Base-by-base conservation (phyloP, 64 coral and sea anemone genomes). In the Actinia equina region DNA sequence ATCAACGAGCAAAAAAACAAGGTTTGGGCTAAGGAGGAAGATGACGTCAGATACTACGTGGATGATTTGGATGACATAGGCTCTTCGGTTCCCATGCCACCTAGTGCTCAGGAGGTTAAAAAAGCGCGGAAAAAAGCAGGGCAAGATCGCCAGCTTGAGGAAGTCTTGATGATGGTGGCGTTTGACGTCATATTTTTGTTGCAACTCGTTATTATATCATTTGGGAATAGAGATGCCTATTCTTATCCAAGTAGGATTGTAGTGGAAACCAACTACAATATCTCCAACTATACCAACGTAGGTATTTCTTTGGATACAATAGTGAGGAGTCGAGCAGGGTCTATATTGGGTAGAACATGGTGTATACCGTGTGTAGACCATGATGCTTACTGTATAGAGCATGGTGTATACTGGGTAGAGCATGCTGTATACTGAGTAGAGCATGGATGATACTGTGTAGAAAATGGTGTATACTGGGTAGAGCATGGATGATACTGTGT, bases 1-100 rank as follows among this genome's bases (percentile, higher is more conserved):
- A 52, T 61, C 26, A 78, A 89, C 49, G 87, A 82, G 41, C 83
- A 88, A 4, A 77, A 62, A 65, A 82, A 82, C 46, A 93, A 93
- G 79, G 83, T 89, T n/a, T 93, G 92, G 92, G 56, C 84, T 0
- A 93, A 89, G 13, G 83, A 93, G 1, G 87, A 89, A 51, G 52
- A 91, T 58, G 57, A 89, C 25, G 80, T 82, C 53, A 84, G 78
- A 19, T 93, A 93, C 84, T 93, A 85, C 37, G 56, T 77, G 4
- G 87, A 93, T 80, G 82, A 86, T 44, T 85, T 88, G n/a, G 71
- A 88, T 17, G 91, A 85, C 23, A 71, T 71, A 57, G 43, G 77
- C 15, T 74, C 58, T 16, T 16, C 6, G 12, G 57, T 91, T 85
- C 91, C 91, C 67, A 70, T 55, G 30, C 86, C 91, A 30, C 91